Evolutionary conservation across 2,888 invertebrate genomes (phyloP), one percentile per base, ranked within the genome.

Genomic region (Dasysyrphus albostriatus): DNA sequence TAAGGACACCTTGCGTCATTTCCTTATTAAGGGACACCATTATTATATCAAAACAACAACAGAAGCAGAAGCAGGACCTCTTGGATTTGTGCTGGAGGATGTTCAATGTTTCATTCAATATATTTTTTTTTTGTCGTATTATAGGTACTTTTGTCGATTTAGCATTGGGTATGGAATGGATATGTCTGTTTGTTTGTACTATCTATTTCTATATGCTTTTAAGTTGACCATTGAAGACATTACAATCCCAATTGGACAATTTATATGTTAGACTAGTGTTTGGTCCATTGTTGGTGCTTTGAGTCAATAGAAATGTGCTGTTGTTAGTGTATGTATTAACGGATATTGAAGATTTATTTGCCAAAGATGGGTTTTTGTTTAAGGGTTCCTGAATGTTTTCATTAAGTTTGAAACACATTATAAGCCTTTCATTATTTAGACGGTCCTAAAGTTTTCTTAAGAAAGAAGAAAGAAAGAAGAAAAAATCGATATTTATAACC

Each of bases 1-100:
- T 74, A 83, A 79, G 87, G 87, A 87, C 78, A 87, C 87, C 87
- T 87, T 87, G 87, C 83, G 75, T 87, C 87, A 87, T 87, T 87
- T 87, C 87, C 87, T 87, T 87, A 87, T 83, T 83, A 87, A 78
- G 75, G 82, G 59, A 76, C 82, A 78, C 51, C 87, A 79, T 83
- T 87, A 87, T 83, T 70, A 83, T 72, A 83, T 72, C 78, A 75
- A 87, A 78, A 69, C 82, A 83, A 69, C 82, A 83, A 54, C 37
- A 76, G 65, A 51, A 39, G 29, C 37, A 76, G 65, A 51, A 39
- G 29, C 58, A 39, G 37, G 24, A 61, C 37, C 34, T 58, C 58
- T 59, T 59, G 34, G 58, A 37, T 16, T 58, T 29, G 9, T 32
- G 44, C 0, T 8, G 39, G 58, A 29, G 24, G 19, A 49, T 69